A percentile compares a stretch with the other conserved stretches of the same genome.
Conservation (phyloP, 2,797 vertebrate genomes). For the Scomberomorus guttatus region DNA sequence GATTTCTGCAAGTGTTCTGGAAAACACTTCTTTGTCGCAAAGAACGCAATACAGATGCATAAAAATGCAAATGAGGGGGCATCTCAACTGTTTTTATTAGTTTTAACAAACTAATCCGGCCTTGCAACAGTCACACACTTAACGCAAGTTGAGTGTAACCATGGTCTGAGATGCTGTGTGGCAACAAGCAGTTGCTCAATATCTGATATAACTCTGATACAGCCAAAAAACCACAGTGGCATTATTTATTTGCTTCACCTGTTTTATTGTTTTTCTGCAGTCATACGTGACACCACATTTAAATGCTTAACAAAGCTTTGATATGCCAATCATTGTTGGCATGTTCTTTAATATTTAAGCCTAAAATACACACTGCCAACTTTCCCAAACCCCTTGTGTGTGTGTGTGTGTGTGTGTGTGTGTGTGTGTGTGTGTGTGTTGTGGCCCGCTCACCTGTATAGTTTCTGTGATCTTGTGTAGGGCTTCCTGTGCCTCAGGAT, state of each 20-base stretch:
- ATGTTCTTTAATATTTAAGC: not conserved
- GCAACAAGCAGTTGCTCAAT: not conserved
- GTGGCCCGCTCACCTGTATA: constrained; percentile 95
- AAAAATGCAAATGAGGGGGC: not conserved
- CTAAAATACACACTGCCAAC: not conserved
- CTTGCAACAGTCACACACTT: not conserved
- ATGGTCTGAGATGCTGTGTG: not conserved
- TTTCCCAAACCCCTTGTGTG: not conserved
- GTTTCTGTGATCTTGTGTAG: constrained; percentile 91
- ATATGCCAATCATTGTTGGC: not conserved
- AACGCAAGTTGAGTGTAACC: too few relatives aligned
- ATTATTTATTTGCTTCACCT: not conserved
- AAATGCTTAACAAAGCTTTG: not conserved
- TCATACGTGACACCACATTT: not conserved
- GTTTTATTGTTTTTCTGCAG: constrained; percentile 8
- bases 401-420: constrained; percentile 16
- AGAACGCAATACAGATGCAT: too few relatives aligned
- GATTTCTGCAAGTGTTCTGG: too few relatives aligned
- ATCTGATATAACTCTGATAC: not conserved
- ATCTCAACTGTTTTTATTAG: not conserved
- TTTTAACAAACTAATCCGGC: not conserved
- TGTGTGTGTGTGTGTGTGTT: constrained; percentile 7
- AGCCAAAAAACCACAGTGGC: not conserved
- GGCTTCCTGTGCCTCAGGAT: constrained; percentile 93
- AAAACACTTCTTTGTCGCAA: not conserved